Evolutionary conservation across 2,113 vertebrate genomes (phyloP), one percentile per base, ranked within the genome.

Genomic region (Nesospiza acunhae): DNA sequence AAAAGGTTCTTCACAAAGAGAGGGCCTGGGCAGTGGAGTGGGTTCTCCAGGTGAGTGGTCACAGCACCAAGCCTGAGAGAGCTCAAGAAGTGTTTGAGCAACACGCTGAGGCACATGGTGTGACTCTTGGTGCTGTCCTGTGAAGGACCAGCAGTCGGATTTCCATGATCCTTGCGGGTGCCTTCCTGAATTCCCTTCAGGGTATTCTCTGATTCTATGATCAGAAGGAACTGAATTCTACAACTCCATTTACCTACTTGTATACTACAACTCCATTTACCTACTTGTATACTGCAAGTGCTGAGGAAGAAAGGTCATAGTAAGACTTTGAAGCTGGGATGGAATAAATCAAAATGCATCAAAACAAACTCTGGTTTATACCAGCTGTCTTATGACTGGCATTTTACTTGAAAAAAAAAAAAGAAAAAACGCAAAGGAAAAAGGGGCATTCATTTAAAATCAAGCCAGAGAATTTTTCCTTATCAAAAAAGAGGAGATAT

Each of bases 51-150:
- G 39, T 39, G 39, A 39, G 39, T 8, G 8, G 4, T 26, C 44
- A 46, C 60, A 59, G 28, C 52, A 11, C 7, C 42, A 46, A 85
- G 33, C 37, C 46, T 82, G 53, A n/a, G 33, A 30, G 53, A 47
- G 19, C 1, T 39, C n/a, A 39, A 53, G 11, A 46, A 68, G 4
- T 1, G 8, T 47, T 60, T 68, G 62, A 17, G 31, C 33, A 68
- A 6, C 0, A 0, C 6, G 14, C 60, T 20, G 10, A 46, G 52
- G 7, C 16, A 30, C 13, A 14, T 10, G 20, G 15, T 46, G 60
- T 30, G 39, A n/a, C 6, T 60, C 46, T 60, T 60, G 24, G 14
- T 9, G 24, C 9, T 67, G 46, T 26, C 37, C 16, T 67, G 39
- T 39, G 16, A 24, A 67, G 28, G 19, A 13, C 4, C 33, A 46